Evolutionary conservation across 2,797 vertebrate species (phyloP).

Genomic region (Macropodus opercularis): DNA sequence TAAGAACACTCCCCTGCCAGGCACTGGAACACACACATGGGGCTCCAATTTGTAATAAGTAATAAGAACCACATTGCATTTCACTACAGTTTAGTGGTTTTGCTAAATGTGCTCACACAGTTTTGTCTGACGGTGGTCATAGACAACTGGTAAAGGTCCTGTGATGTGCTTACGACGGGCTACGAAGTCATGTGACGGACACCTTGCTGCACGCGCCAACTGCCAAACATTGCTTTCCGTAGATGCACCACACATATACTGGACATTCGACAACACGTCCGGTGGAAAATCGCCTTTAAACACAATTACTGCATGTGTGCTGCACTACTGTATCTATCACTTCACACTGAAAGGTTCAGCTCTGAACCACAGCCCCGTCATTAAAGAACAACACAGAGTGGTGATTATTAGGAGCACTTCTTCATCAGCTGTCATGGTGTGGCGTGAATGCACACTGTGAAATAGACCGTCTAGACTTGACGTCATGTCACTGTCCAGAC

Average conservation of each 20-base stretch:
- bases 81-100: slow-evolving; percentile 52
- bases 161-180: slow-evolving; percentile 13
- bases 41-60: slow-evolving; percentile 66
- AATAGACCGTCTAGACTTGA: slow-evolving; percentile 80
- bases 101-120: slow-evolving; percentile 53
- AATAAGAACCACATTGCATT: slow-evolving; percentile 70
- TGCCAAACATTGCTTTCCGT: too few species aligned
- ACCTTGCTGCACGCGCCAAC: too few species aligned
- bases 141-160: slow-evolving; percentile 34
- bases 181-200: slow-evolving; percentile 1
- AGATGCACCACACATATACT: too few species aligned
- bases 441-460: slow-evolving; percentile 70
- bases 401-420: slow-evolving; percentile 59
- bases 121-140: slow-evolving; percentile 57
- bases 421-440: slow-evolving; percentile 73
- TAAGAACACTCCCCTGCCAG: slow-evolving; percentile 44
- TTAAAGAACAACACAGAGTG: slow-evolving; percentile 41
- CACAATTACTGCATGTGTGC: background rate
- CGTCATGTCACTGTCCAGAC: slow-evolving; percentile 75
- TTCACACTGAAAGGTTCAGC: slow-evolving; percentile 25
- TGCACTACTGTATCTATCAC: slow-evolving; percentile 2
- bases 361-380: slow-evolving; percentile 21
- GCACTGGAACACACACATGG: slow-evolving; percentile 59
- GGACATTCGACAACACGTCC: too few species aligned
- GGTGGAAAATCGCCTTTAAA: slow-evolving; percentile 12